Percentiles rank a stretch among this genome's conserved stretches.
phyloP scores from a whole-genome alignment of 92 coral and sea anemone genomes.

The Porites cylindrica region DNA sequence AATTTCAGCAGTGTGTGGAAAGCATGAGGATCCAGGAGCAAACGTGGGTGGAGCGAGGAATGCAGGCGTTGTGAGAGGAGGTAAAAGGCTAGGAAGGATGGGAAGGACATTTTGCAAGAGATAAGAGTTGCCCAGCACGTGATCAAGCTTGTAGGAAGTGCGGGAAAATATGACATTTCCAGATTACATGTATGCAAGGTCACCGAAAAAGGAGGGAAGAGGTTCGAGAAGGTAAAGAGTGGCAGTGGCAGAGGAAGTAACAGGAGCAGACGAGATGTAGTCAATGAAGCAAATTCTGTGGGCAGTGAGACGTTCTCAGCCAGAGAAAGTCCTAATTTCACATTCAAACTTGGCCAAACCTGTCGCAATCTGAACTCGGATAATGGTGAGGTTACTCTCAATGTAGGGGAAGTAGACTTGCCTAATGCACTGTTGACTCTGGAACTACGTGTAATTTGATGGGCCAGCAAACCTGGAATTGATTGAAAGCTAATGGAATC shows the following conservation, averaged over 20 bases:
- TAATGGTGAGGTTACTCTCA: conserved; percentile 35
- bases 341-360: not conserved
- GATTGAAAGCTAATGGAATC: conserved; percentile 5
- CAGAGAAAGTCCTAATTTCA: no score
- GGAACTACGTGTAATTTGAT: conserved; percentile 7
- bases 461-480: conserved; percentile 31
- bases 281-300: no score
- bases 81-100: conserved; percentile 11
- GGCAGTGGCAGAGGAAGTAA: no score
- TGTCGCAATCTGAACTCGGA: not conserved
- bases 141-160: no score
- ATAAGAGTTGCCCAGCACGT: no score
- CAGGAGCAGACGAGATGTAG: no score
- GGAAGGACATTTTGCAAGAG: conserved; percentile 45
- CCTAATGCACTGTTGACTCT: not conserved
- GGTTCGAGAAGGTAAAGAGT: no score
- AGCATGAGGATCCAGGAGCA: no score
- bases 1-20: not conserved
- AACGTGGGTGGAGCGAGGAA: not conserved
- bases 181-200: no score
- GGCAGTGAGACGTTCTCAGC: no score
- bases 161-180: no score
- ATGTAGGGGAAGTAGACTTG: conserved; percentile 28
- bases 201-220: no score
- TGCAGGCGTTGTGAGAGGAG: not conserved